Percentiles rank a stretch among this genome's conserved stretches.
phyloP scores from a whole-genome alignment of 2,797 vertebrate species.

The Poecile montanus region DNA sequence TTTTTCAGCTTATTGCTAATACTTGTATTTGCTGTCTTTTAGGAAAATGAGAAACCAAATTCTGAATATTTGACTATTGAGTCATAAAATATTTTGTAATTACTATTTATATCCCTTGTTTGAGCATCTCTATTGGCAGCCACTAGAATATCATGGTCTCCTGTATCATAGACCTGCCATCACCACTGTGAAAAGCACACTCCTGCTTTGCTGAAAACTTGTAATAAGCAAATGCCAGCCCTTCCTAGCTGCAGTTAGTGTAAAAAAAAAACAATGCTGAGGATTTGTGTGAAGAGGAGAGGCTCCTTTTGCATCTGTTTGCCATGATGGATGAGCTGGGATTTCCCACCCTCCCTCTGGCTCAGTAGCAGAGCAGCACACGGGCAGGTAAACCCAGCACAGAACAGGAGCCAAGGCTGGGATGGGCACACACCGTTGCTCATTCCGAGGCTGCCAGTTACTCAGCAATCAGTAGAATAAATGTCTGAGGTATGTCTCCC shows the following conservation, averaged over 20 bases:
- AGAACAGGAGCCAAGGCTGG: neutral
- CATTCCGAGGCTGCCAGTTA: neutral
- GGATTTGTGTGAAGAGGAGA: neutral
- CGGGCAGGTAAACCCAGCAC: accelerated
- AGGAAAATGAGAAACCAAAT: neutral
- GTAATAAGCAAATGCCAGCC: neutral
- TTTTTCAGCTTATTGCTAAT: neutral
- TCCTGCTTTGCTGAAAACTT: neutral
- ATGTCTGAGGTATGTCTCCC: neutral
- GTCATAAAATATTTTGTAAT: neutral
- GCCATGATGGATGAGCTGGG: neutral
- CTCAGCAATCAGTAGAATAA: conserved; percentile 38
- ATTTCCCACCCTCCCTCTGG: conserved; percentile 1
- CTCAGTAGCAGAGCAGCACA: neutral
- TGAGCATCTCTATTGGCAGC: neutral
- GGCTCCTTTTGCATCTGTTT: conserved; percentile 17
- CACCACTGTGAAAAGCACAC: neutral
- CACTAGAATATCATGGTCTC: neutral
- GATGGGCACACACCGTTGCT: accelerated
- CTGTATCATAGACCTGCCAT: neutral
- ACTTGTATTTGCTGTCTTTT: neutral
- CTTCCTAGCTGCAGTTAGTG: neutral
- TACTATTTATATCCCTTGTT: neutral
- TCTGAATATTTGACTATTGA: neutral
- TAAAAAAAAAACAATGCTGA: neutral